Evolutionary conservation across 2,888 invertebrate genomes (phyloP).

Genomic region (Cistogaster globosa): DNA sequence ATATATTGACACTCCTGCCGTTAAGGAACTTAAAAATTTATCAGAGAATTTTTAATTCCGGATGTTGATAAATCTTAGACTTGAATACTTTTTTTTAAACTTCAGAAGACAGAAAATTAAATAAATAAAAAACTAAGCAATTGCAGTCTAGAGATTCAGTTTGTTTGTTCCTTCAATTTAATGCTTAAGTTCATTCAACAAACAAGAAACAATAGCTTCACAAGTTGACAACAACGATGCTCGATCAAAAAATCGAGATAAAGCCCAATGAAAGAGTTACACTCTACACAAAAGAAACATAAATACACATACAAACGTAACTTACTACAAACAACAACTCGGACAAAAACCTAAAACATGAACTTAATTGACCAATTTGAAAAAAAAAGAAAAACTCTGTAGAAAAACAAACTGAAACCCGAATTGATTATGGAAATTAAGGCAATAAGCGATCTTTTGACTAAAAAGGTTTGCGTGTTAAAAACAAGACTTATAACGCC

Average conservation of each 20-base stretch:
- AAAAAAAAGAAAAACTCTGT: slow-evolving; percentile 48
- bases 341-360: slow-evolving; percentile 56
- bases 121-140: slow-evolving; percentile 49
- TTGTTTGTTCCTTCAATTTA: neutral
- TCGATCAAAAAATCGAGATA: slow-evolving; percentile 71
- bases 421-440: slow-evolving; percentile 70
- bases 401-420: slow-evolving; percentile 47
- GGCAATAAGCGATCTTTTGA: slow-evolving; percentile 44
- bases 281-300: slow-evolving; percentile 27
- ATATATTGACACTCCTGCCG: slow-evolving; percentile 14
- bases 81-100: slow-evolving; percentile 58
- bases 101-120: neutral
- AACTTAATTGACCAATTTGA: slow-evolving; percentile 70
- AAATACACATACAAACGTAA: neutral
- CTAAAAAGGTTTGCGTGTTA: slow-evolving; percentile 66
- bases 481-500: slow-evolving; percentile 67
- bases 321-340: slow-evolving; percentile 8
- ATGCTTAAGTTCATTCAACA: slow-evolving; percentile 51
- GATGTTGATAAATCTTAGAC: slow-evolving; percentile 74
- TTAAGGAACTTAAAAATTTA: slow-evolving; percentile 6
- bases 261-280: slow-evolving; percentile 62
- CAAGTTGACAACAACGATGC: slow-evolving; percentile 72
- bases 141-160: slow-evolving; percentile 54
- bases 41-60: slow-evolving; percentile 68
- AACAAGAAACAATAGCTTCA: slow-evolving; percentile 64